Base-by-base conservation (phyloP, 2,113 vertebrate species). In the Notechis scutatus region DNA sequence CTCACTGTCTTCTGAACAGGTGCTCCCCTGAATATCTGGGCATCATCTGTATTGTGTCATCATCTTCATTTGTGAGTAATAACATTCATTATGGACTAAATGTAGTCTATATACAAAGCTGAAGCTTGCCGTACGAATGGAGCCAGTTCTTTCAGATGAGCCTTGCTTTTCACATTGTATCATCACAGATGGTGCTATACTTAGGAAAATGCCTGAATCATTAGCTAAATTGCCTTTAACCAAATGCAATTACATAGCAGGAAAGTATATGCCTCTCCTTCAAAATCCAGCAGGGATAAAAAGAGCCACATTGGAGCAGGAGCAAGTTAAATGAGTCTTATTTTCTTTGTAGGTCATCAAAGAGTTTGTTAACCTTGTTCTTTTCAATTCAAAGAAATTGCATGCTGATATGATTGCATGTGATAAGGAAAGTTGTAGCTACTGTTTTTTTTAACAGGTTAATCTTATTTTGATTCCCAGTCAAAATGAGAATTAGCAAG, bases 181-280 rank as follows among this genome's bases (percentile, higher is more conserved):
- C 8, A 47, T 94, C 88, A 94, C 57, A 93, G 74, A 87, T 93
- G 93, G 57, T 11, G 10, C 56, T 74, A n/a, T 89, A 88, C 91
- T 90, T 55, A 89, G 3, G 45, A 85, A 91, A 93, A 50, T 21
- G 87, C 54, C 90, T 92, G 86, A 90, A 1, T 91, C 47, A 0
- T 94, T 94, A 91, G 29, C 56, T 29, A 87, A 14, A 34, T 4
- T 93, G 86, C 47, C 90, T 93, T 93, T 47, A 90, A 93, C 87
- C 26, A 29, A 91, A 52, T 21, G 1, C 64, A 94, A 56, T 4
- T 90, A 21, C 57, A 10, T 1, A 61, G 50, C 10, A 88, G 1
- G 0, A 69, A 45, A 86, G 10, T 7, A 69, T 92, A 94, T 88
- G 2, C 61, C 14, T 90, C 74, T 23, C 45, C 87, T 93, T 0